Evolutionary conservation across 2,113 vertebrate species (phyloP).

Genomic region (Astatotilapia flaviijosephi): DNA sequence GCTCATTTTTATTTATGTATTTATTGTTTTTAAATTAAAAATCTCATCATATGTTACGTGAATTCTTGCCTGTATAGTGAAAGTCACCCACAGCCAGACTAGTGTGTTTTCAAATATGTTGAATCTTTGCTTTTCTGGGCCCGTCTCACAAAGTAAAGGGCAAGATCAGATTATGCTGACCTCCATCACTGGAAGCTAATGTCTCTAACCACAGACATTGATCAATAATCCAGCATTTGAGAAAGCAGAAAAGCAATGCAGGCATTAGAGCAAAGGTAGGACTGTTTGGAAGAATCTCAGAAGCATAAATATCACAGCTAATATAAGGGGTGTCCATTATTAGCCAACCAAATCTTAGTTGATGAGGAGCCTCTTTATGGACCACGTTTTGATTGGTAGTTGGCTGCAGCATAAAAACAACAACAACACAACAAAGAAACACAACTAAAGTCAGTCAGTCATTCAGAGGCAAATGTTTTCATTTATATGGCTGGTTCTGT

Average conservation of each 20-base stretch:
- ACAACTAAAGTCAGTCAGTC: not conserved
- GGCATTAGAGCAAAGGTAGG: not conserved
- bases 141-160: not conserved
- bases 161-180: conserved; percentile 64
- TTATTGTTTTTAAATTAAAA: not conserved
- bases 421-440: not conserved
- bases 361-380: not conserved
- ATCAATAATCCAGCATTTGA: conserved; percentile 48
- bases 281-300: not conserved
- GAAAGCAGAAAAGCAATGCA: conserved; percentile 2
- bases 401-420: not conserved
- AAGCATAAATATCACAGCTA: not conserved
- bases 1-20: not conserved
- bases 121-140: not conserved
- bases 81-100: not conserved
- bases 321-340: not conserved
- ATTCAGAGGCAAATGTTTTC: not conserved
- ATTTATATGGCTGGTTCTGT: not conserved
- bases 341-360: not conserved
- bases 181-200: not conserved
- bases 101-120: not conserved
- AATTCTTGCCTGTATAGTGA: not conserved
- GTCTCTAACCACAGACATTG: conserved; percentile 34
- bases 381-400: not conserved
- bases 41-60: not conserved